Conservation (phyloP, 2,113 vertebrate genomes). For the Paramisgurnus dabryanus region DNA sequence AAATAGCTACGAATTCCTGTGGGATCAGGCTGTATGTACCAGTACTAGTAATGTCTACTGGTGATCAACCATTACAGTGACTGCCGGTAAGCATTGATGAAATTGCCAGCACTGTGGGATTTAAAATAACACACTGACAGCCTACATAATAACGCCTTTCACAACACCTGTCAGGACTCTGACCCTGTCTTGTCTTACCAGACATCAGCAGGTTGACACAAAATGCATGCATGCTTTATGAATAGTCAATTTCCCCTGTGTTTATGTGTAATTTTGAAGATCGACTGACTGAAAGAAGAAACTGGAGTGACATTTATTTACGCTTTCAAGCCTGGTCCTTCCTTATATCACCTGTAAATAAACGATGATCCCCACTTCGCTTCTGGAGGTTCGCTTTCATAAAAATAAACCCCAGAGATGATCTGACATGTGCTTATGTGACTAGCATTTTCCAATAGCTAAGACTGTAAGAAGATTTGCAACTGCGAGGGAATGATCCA, state of each 20-base stretch:
- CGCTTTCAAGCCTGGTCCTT: neutral
- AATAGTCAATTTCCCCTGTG: slow-evolving; percentile 13
- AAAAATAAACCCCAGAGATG: slow-evolving; percentile 9
- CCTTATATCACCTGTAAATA: neutral
- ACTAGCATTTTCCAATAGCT: neutral
- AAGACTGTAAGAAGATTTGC: no score
- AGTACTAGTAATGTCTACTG: no score
- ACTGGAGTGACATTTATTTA: slow-evolving; percentile 17
- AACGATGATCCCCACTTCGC: neutral
- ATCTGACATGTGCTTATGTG: neutral
- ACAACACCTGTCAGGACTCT: neutral
- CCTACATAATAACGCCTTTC: neutral
- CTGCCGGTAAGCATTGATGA: no score
- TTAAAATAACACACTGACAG: neutral
- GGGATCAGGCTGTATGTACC: no score
- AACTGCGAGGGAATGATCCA: no score
- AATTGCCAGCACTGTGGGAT: no score
- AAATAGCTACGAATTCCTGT: no score
- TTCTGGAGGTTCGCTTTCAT: neutral
- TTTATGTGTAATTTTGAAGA: neutral
- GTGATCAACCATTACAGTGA: no score
- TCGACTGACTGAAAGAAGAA: slow-evolving; percentile 1
- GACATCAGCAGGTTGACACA: slow-evolving; percentile 1
- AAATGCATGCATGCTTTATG: neutral
- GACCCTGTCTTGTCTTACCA: neutral